These are phyloP conservation scores for Hemichromis elongatus DNA, from an alignment of 2,113 vertebrate genomes.

Conservation along the genomic window DNA sequence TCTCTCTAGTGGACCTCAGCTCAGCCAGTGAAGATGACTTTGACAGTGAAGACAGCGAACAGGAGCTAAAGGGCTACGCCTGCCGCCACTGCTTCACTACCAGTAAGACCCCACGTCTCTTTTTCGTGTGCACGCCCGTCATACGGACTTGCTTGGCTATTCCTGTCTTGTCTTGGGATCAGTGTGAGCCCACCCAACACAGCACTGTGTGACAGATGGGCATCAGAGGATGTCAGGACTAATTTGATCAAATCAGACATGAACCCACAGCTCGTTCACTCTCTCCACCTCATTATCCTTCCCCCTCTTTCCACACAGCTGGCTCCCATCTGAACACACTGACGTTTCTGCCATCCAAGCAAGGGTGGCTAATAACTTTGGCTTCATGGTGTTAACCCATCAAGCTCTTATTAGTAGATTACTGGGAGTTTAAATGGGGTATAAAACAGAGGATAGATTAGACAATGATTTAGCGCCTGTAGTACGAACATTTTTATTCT, in stretches of 20 bases:
- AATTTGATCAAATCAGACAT: conserved; percentile 71
- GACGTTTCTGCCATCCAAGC: conserved; percentile 14
- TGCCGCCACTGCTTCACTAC: conserved; percentile 98
- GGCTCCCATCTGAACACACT: conserved; percentile 59
- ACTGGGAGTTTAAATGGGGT: neutral
- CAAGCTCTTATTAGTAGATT: neutral
- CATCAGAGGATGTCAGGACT: conserved; percentile 64
- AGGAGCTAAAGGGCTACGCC: conserved; percentile 98
- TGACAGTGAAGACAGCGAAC: conserved; percentile 98
- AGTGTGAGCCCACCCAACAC: conserved; percentile 2
- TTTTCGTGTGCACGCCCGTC: neutral
- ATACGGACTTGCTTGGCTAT: conserved; percentile 7
- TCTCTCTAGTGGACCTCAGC: conserved; percentile 88
- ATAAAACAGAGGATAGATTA: neutral
- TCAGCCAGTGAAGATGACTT: conserved; percentile 99
- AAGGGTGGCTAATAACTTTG: conserved; percentile 31
- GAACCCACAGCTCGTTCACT: conserved; percentile 53
- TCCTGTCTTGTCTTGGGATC: conserved; percentile 21
- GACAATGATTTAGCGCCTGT: neutral
- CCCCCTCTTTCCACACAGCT: conserved; percentile 59
- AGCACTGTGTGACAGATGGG: conserved; percentile 64
- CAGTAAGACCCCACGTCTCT: conserved; percentile 73
- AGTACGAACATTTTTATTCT: neutral
- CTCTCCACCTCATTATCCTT: conserved; percentile 66
- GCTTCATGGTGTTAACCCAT: neutral